A percentile compares a stretch with the other conserved stretches of the same genome.
Evolutionary conservation across 2,888 invertebrate genomes (phyloP).

Genomic region (Drosophila barbarae): DNA sequence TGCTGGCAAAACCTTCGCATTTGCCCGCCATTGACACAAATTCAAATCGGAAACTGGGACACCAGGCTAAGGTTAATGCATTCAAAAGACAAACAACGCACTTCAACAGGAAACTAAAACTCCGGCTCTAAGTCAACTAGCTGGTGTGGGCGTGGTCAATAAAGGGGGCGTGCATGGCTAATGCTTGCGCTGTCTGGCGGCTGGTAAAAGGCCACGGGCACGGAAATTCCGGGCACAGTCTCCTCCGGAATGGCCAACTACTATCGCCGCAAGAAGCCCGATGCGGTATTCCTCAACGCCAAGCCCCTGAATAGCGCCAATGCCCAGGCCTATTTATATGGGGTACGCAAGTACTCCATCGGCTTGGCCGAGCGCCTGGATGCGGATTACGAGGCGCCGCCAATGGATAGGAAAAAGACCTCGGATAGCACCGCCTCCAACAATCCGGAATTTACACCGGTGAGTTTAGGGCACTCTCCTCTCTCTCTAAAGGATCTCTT

Average conservation of each 20-base stretch:
- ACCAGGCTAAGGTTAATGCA: conserved; percentile 70
- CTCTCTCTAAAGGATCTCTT: not conserved
- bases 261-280: conserved; percentile 72
- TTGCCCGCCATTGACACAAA: conserved; percentile 56
- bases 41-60: conserved; percentile 67
- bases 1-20: not conserved
- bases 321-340: conserved; percentile 61
- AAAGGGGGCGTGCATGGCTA: conserved; percentile 55
- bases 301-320: conserved; percentile 73
- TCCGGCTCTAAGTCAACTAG: conserved; percentile 51
- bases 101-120: conserved; percentile 70
- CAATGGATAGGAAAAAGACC: conserved; percentile 58
- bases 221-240: conserved; percentile 50
- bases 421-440: conserved; percentile 70
- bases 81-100: conserved; percentile 68
- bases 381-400: conserved; percentile 54
- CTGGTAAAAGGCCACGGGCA: conserved; percentile 34
- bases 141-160: conserved; percentile 47
- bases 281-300: conserved; percentile 77
- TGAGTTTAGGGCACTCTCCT: conserved; percentile 28
- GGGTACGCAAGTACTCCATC: conserved; percentile 73
- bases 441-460: conserved; percentile 69
- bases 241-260: conserved; percentile 68
- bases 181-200: conserved; percentile 34
- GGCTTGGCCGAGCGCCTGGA: conserved; percentile 72